These are phyloP conservation scores for Panulirus ornatus DNA, from an alignment of 1,140 invertebrate species.

Conservation along the genomic window DNA sequence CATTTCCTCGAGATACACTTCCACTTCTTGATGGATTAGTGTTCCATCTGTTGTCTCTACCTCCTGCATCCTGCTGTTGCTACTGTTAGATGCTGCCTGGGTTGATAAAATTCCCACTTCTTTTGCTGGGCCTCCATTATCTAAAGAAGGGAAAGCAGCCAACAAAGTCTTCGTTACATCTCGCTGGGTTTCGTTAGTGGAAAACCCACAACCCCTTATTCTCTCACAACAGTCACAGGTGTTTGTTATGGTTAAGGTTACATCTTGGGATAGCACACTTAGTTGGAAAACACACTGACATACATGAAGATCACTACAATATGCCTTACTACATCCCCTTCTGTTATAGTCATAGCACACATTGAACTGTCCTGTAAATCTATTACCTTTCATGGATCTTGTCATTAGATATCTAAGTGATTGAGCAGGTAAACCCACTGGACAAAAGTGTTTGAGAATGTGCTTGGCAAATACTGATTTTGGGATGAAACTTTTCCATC, in stretches of 20 bases:
- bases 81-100: too few species aligned
- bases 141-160: slow-evolving; percentile 9
- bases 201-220: slow-evolving; percentile 7
- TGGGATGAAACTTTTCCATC: slow-evolving; percentile 3
- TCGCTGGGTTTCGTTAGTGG: slow-evolving; percentile 31
- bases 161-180: slow-evolving; percentile 27
- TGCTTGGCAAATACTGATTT: slow-evolving; percentile 19
- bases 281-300: slow-evolving; percentile 37
- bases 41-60: background rate
- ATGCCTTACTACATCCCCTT: background rate
- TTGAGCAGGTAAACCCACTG: background rate
- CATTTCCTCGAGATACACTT: background rate
- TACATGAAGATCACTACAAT: slow-evolving; percentile 38
- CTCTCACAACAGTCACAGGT: background rate
- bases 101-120: background rate
- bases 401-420: background rate
- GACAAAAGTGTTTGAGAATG: background rate
- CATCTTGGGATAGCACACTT: background rate
- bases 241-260: slow-evolving; percentile 23
- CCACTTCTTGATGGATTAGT: background rate
- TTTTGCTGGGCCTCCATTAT: background rate
- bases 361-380: slow-evolving; percentile 3
- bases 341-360: slow-evolving; percentile 43
- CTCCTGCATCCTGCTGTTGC: background rate
- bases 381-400: background rate